Base-by-base conservation (phyloP, 1,140 invertebrate species). In the Leptonema lineaticorne region DNA sequence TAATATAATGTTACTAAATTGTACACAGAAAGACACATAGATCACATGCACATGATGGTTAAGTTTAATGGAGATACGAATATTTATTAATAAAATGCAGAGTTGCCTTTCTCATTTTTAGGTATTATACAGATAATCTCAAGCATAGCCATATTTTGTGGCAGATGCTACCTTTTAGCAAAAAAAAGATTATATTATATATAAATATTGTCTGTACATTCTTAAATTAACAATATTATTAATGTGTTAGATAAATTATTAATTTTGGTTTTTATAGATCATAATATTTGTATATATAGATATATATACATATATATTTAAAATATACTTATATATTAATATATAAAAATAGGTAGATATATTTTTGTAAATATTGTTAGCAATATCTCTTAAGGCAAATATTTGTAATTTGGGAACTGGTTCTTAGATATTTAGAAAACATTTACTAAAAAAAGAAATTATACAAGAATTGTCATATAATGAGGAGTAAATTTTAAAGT, bases 281-380 rank as follows among this genome's bases (percentile, higher is more conserved):
- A 53, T 26, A 67, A 58, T 63, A 59, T 48, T 63, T 41, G 26
- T 64, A 63, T 67, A 63, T 59, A 60, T 70, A 63, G 24, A 67
- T 48, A 56, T 71, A 45, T 50, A 65, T 69, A 71, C 41, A 63
- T 63, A 63, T 48, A 26, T 9, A 37, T 37, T 9, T 60, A 41
- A 26, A 9, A 28, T 46, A 20, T 26, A 63, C 48, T 26, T 14
- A 24, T 29, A 57, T 33, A 33, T 33, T 30, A 33, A 33, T 57
- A 59, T 59, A 59, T 59, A 57, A 69, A 68, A 22, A 67, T 69
- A 67, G 41, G 33, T 72, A 69, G 71, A 72, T 72, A 67, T 72
- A 72, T 72, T 72, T 72, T 72, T 72, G 71, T 72, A 72, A 72
- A 72, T 72, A 72, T 67, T 45, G 58, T 67, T 72, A 72, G 71